Evolutionary conservation across 2,888 invertebrate genomes (phyloP).

Genomic region (Dusona sp.): DNA sequence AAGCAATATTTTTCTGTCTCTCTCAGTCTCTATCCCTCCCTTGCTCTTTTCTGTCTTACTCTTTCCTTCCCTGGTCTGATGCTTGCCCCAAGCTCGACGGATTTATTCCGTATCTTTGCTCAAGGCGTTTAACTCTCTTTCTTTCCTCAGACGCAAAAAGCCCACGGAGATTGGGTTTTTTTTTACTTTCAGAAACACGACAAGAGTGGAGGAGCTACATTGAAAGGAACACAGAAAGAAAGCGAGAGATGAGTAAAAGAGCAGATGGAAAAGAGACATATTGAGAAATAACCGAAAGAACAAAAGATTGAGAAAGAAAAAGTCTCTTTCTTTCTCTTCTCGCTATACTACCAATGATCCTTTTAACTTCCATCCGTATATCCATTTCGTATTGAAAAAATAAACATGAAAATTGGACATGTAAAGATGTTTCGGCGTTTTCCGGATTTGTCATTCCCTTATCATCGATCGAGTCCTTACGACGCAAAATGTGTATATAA

Average conservation of each 20-base stretch:
- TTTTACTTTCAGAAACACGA: constrained; percentile 31
- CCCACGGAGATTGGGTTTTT: constrained; percentile 56
- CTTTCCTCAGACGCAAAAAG: constrained; percentile 56
- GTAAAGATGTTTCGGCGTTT: neutral
- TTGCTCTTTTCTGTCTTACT: neutral
- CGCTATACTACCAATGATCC: neutral
- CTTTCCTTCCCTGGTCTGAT: constrained; percentile 22
- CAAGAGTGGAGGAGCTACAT: constrained; percentile 1
- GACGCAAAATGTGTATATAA: neutral
- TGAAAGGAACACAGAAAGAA: neutral
- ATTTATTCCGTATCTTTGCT: constrained; percentile 65
- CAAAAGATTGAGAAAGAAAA: constrained; percentile 32
- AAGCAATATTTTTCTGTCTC: constrained; percentile 25
- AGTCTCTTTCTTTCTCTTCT: neutral
- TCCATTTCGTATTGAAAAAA: neutral
- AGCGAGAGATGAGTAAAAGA: constrained; percentile 10
- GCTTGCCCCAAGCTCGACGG: constrained; percentile 56
- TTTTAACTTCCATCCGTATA: neutral
- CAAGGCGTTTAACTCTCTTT: constrained; percentile 55
- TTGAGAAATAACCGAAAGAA: constrained; percentile 21
- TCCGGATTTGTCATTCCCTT: neutral
- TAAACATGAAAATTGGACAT: neutral
- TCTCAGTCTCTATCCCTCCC: neutral
- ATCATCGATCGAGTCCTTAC: neutral
- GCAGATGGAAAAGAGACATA: constrained; percentile 11